Percentiles rank a stretch among this genome's conserved stretches.
phyloP scores from a whole-genome alignment of 1,140 invertebrate species.

The Whitmania pigra region DNA sequence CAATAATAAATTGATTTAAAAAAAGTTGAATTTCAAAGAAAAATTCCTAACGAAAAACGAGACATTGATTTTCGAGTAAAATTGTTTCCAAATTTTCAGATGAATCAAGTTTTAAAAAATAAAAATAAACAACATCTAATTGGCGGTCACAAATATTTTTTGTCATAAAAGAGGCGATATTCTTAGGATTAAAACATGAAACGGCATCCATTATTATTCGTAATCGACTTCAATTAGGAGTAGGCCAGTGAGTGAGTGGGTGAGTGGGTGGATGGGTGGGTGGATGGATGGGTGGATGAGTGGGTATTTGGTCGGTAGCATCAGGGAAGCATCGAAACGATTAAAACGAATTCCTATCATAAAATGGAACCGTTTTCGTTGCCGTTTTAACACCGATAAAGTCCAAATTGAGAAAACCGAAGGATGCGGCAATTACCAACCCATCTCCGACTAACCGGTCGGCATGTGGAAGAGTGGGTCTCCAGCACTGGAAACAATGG shows the following conservation, averaged over 20 bases:
- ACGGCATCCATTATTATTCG: background rate
- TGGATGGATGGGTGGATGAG: slow-evolving; percentile 19
- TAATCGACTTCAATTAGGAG: slow-evolving; percentile 2
- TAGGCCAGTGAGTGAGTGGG: slow-evolving; percentile 17
- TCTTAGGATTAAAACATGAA: background rate
- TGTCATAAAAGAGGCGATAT: no score
- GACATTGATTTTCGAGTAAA: no score
- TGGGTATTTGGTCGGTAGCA: background rate
- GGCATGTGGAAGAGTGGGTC: slow-evolving; percentile 7
- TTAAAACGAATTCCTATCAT: background rate
- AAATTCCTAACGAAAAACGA: no score
- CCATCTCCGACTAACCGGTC: no score
- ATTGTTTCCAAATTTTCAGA: no score
- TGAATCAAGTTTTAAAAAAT: no score
- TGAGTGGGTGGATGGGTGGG: slow-evolving; percentile 21
- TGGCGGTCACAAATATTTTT: no score
- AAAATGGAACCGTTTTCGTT: background rate
- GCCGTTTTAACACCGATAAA: background rate
- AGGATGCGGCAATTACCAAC: background rate
- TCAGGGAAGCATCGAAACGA: background rate
- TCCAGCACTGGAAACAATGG: no score
- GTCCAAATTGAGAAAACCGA: background rate
- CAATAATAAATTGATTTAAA: no score
- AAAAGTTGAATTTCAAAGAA: no score
- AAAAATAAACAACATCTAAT: no score